Base-by-base conservation (phyloP, 2,797 vertebrate species). In the Oreochromis grahami region DNA sequence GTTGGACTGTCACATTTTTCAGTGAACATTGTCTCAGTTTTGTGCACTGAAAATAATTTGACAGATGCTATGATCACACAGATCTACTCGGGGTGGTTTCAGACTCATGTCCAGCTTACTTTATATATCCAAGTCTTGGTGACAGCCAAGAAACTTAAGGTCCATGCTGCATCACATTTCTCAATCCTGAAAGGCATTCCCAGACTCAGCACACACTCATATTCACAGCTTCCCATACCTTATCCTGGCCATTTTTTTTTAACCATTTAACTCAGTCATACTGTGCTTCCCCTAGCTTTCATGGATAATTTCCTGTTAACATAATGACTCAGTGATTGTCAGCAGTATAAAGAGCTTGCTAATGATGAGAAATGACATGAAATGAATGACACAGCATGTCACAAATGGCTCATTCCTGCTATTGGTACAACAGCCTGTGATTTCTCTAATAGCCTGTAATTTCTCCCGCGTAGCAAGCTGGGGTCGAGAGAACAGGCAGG, bases 321-420 rank as follows among this genome's bases (percentile, higher is more conserved):
- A 36, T 74, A 82, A 85, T 58, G 83, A 86, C 84, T 85, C 80
- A n/a, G 80, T 6, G 53, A 83, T 83, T 60, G 78, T 86, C 65
- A 26, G 81, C 56, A 3, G 32, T 12, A 78, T 50, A 15, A 87
- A 84, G 53, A 86, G 51, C 76, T 48, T 19, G 6, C 29, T 88
- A 81, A 87, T 88, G 87, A 87, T 87, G 90, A 87, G 70, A 88
- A 85, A 85, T 86, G 77, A 87, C 86, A 79, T 65, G 83, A 89
- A 84, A 86, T 85, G 79, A 92, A 90, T 89, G 89, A 89, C 85
- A 81, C 92, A 90, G 89, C 86, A 50, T 76, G 90, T 87, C 86
- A 90, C 81, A 90, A 92, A 85, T 90, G 88, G 77, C 84, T 90
- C 81, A 36, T 82, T 89, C 72, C 84, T 84, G 77, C 81, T 90